phyloP scores from a whole-genome alignment of 2,888 invertebrate species.

The Pristionchus exspectatus region DNA sequence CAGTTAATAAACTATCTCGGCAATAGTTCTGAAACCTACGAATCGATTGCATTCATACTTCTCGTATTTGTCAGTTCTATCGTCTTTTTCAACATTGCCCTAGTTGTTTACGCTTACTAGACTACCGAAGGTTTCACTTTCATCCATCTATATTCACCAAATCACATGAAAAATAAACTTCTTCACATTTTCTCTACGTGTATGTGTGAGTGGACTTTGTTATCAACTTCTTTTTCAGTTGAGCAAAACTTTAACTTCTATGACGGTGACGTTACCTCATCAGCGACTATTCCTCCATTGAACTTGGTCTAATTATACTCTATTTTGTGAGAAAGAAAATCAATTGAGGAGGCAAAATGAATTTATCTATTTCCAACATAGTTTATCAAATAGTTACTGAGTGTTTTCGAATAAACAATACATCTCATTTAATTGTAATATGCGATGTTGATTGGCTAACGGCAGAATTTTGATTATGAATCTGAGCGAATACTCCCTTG shows the following conservation, averaged over 20 bases:
- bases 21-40: no score
- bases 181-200: neutral
- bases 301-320: neutral
- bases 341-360: neutral
- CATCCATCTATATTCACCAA: neutral
- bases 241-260: neutral
- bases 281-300: neutral
- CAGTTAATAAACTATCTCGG: no score
- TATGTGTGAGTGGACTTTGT: neutral
- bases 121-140: neutral
- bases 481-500: neutral
- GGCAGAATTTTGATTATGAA: neutral
- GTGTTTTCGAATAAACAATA: no score
- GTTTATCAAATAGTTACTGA: no score
- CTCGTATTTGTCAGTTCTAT: no score
- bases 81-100: neutral
- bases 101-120: neutral
- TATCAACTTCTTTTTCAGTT: no score
- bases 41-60: no score
- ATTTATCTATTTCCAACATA: no score
- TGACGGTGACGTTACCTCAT: neutral
- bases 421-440: no score
- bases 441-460: neutral
- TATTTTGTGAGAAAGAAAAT: neutral
- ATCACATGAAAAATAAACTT: neutral